Base-by-base conservation (phyloP, 2,113 vertebrate species). In the Ictalurus furcatus region DNA sequence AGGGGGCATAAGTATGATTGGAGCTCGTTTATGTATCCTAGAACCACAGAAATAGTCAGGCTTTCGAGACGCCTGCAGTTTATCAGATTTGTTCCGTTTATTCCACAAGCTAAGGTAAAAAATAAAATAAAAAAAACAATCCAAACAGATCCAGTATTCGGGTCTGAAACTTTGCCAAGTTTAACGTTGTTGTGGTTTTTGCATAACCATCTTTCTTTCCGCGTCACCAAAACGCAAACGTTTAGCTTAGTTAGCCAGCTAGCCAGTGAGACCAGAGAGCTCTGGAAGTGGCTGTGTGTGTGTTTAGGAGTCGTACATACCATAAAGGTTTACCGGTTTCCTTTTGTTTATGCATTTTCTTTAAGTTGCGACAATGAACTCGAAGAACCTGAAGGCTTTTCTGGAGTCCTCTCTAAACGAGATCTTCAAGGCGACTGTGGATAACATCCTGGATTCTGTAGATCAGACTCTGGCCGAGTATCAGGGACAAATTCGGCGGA, bases 351-450 rank as follows among this genome's bases (percentile, higher is more conserved):
- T 25, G 28, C 16, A 21, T 85, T n/a, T 65, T 34, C 34, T 86
- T 56, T 28, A 59, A 67, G 85, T 61, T 89, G 89, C 71, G 12
- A 88, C 54, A 59, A 95, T 96, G 79, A 90, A 89, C 85, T 90
- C 93, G 0, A 92, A 54, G 17, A 93, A 95, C 34, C 91, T 95
- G 76, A 96, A 95, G 83, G 21, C 90, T 17, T 93, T 94, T 76
- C 91, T 95, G 30, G 94, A 95, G 87, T 94, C 93, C 0, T 96
- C 96, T 37, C 85, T 96, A 7, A 95, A 95, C 79, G 92, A 94
- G 90, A 96, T 96, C 80, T 96, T 96, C 28, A 94, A 91, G 71
- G 95, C 94, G 71, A 95, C 95, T 2, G 95, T 96, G 59, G 93
- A 89, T 82, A 94, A 96, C 90, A 95, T 96, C 67, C 90, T 96